These are phyloP conservation scores for Hippocampus comes DNA, from an alignment of 2,113 vertebrate genomes.

Conservation along the genomic window DNA sequence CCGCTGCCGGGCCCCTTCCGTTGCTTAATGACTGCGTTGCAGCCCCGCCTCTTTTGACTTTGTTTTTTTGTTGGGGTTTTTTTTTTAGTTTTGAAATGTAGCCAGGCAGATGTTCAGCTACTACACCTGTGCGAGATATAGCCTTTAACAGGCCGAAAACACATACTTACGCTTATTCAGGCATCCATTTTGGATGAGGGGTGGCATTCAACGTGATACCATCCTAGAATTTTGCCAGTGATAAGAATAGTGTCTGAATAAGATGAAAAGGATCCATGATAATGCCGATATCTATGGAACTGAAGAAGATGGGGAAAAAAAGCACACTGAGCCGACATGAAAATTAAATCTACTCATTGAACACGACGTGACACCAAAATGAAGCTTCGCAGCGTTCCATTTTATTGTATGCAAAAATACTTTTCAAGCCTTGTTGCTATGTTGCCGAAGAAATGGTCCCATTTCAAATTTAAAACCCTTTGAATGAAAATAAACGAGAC, in stretches of 20 bases:
- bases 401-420: not conserved
- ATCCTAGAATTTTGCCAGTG: not conserved
- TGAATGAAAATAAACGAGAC: not conserved
- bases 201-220: not conserved
- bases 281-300: not conserved
- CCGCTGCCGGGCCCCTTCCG: conserved; percentile 20
- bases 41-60: conserved; percentile 40
- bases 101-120: conserved; percentile 61
- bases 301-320: not conserved
- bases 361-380: no score
- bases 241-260: not conserved
- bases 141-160: conserved; percentile 48
- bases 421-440: not conserved
- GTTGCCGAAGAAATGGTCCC: not conserved
- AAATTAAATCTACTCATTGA: no score
- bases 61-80: not conserved
- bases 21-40: conserved; percentile 60
- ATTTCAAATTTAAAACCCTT: not conserved
- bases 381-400: no score
- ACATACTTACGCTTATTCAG: conserved; percentile 15
- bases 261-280: not conserved
- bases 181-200: not conserved
- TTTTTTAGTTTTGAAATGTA: conserved; percentile 52
- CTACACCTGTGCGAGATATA: conserved; percentile 57
- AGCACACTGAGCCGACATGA: not conserved